Evolutionary conservation across 2,113 vertebrate genomes (phyloP).

Genomic region (Oncorhynchus nerka): DNA sequence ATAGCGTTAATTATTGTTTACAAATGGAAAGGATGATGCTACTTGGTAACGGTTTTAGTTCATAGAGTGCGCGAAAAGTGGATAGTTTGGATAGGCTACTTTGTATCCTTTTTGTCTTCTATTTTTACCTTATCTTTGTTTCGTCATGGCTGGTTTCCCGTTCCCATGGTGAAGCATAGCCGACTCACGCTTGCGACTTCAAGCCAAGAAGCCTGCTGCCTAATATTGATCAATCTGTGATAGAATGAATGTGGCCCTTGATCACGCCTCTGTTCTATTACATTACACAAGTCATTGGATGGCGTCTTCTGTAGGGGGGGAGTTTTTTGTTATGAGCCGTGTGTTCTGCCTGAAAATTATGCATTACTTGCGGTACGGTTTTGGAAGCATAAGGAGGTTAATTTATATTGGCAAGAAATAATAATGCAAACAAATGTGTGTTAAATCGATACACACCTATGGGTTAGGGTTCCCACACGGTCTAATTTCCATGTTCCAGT

Average conservation of each 20-base stretch:
- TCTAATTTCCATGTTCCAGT: too few relatives aligned
- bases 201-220: neutral
- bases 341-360: too few relatives aligned
- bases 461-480: too few relatives aligned
- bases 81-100: neutral
- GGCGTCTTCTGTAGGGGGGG: too few relatives aligned
- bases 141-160: slow-evolving; percentile 40
- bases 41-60: neutral
- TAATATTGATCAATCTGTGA: neutral
- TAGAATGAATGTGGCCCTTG: neutral
- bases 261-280: too few relatives aligned
- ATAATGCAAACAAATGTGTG: too few relatives aligned
- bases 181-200: neutral
- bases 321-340: too few relatives aligned
- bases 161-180: slow-evolving; percentile 76
- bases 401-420: too few relatives aligned
- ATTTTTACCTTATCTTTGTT: slow-evolving; percentile 37
- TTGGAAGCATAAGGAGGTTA: too few relatives aligned
- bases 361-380: too few relatives aligned
- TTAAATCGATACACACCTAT: too few relatives aligned
- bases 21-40: neutral
- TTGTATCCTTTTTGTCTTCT: neutral
- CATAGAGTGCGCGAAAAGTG: neutral
- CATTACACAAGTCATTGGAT: too few relatives aligned
- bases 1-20: neutral